These are phyloP conservation scores for Helicolenus hilgendorfi DNA, from an alignment of 2,797 vertebrate genomes.

Conservation along the genomic window DNA sequence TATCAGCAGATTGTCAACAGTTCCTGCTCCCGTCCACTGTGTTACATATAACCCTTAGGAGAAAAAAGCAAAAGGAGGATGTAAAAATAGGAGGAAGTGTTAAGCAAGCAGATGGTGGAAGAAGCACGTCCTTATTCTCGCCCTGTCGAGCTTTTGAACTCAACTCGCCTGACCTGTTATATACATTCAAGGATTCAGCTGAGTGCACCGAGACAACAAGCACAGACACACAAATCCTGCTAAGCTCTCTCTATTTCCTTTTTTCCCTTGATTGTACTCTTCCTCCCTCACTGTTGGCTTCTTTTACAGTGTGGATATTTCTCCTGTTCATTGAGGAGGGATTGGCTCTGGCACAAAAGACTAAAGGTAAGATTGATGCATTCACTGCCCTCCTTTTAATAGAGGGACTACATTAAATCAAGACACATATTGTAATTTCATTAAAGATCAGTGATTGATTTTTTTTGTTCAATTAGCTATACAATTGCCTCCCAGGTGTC, in stretches of 20 bases:
- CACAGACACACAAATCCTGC: conserved; percentile 49
- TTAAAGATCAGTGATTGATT: neutral
- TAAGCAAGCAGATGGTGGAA: conserved; percentile 57
- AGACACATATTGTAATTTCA: neutral
- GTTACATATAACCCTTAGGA: neutral
- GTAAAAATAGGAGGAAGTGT: conserved; percentile 24
- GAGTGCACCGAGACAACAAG: conserved; percentile 9
- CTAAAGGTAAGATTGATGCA: conserved; percentile 90
- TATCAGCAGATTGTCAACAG: conserved; percentile 1
- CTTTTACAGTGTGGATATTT: conserved; percentile 88
- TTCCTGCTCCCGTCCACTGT: neutral
- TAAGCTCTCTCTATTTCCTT: conserved; percentile 46
- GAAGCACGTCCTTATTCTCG: conserved; percentile 32
- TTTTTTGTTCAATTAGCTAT: neutral
- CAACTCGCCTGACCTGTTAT: conserved; percentile 12
- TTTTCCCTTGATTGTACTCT: conserved; percentile 29
- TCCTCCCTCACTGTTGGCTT: conserved; percentile 29
- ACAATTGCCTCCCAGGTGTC: neutral
- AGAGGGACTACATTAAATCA: neutral
- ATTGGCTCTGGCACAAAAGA: conserved; percentile 94
- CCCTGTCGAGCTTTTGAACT: conserved; percentile 32
- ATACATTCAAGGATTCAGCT: conserved; percentile 40
- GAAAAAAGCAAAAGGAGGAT: neutral
- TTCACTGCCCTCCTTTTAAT: neutral
- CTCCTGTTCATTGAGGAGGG: conserved; percentile 94